Base-by-base conservation (phyloP, 2,797 vertebrate genomes). In the Cyclopterus lumpus region DNA sequence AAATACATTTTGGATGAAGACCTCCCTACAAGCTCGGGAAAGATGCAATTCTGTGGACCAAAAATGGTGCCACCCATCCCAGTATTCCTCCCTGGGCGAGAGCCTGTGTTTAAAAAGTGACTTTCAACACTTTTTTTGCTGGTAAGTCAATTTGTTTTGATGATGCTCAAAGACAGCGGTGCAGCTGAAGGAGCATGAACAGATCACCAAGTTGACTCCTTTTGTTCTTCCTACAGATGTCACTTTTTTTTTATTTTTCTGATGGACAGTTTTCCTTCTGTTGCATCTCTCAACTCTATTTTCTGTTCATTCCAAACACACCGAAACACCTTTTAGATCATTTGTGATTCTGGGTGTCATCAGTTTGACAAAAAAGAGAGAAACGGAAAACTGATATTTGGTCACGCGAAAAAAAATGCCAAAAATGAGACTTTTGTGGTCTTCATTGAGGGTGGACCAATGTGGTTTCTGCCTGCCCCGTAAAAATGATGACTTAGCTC, bases 181-280 rank as follows among this genome's bases (percentile, higher is more conserved):
- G 42, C 44, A 71, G 36, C 36, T 9, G 12, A 9, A 38, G 38
- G 10, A 40, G 11, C 38, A 40, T 14, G 10, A 40, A 40, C 38
- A 40, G 38, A 40, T 40, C 9, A 46, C 16, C 44, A 7, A 18
- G 44, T 46, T 5, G 15, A 49, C 11, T 64, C 60, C 15, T 34
- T n/a, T 30, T 34, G 8, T 32, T 40, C 54, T 18, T 67, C 11
- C 53, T 16, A 22, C 11, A 40, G 15, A 60, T n/a, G 44, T 71
- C 72, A 36, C 1, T 72, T 42, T 38, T 53, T 76, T 59, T 73
- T 28, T 51, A 12, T 53, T 34, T 11, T n/a, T 71, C 3, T 61
- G 18, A 30, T 58, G 34, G 44, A 18, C 10, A 51, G 6, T 60
- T 66, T 60, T 46, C 34, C 64, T 20, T 32, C 2, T 58, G 26